Evolutionary conservation across 92 coral and sea anemone genomes (phyloP).

Genomic region (Bergia sp.): DNA sequence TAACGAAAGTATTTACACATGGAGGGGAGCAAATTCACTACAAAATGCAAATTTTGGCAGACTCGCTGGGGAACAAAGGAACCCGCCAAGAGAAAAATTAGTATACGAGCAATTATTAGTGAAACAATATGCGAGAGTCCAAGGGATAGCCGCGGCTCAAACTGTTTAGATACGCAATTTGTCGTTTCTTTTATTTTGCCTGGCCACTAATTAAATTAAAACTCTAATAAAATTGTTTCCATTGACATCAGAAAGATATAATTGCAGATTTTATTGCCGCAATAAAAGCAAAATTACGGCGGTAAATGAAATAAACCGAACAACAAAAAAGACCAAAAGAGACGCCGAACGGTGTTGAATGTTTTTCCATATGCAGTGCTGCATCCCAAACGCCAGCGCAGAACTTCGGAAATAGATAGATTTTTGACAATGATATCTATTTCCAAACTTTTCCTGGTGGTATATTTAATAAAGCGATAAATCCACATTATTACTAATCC

Average conservation of each 20-base stretch:
- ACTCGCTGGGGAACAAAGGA: conserved; percentile 73
- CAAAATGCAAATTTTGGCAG: conserved; percentile 59
- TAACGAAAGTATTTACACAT: conserved; percentile 36
- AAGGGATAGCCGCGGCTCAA: conserved; percentile 75
- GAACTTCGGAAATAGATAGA: conserved; percentile 71
- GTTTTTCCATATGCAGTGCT: conserved; percentile 85
- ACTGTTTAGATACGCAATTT: conserved; percentile 80
- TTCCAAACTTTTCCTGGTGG: conserved; percentile 21
- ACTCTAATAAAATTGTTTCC: conserved; percentile 98
- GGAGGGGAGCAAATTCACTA: conserved; percentile 41
- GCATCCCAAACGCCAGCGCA: conserved; percentile 53
- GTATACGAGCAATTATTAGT: conserved; percentile 84
- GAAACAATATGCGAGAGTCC: conserved; percentile 88
- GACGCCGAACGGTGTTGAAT: conserved; percentile 83
- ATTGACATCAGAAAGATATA: conserved; percentile 98
- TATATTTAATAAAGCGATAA: conserved; percentile 59
- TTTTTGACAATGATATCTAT: conserved; percentile 56
- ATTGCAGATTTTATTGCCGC: conserved; percentile 97
- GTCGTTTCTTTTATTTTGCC: conserved; percentile 87
- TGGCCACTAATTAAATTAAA: conserved; percentile 95
- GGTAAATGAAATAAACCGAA: conserved; percentile 74
- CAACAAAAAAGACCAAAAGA: conserved; percentile 73
- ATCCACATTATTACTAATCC: conserved; percentile 73
- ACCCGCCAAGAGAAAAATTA: conserved; percentile 80
- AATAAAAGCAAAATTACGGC: conserved; percentile 94